Evolutionary conservation across 2,113 vertebrate species (phyloP).

Genomic region (Brienomyrus longianalis): DNA sequence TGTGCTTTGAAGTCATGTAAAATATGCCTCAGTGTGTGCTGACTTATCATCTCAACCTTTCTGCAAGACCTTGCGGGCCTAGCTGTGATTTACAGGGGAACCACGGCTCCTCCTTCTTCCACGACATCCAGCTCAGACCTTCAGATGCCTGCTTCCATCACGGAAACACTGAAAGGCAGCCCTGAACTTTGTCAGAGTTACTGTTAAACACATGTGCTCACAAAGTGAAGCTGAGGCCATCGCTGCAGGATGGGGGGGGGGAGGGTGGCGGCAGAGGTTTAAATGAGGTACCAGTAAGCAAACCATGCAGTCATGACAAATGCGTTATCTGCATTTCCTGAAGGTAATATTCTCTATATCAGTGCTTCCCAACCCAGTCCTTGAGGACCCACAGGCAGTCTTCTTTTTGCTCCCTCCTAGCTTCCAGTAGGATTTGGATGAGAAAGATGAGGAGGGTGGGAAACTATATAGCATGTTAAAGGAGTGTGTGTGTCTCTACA

Average conservation of each 20-base stretch:
- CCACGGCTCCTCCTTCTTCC: constrained; percentile 9
- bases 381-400: background rate
- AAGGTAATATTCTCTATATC: background rate
- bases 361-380: background rate
- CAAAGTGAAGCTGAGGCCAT: background rate
- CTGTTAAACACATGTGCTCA: background rate
- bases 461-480: background rate
- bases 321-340: background rate
- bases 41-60: constrained; percentile 20
- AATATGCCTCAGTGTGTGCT: background rate
- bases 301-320: background rate
- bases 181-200: background rate
- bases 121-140: constrained; percentile 3
- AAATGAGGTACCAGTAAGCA: background rate
- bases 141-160: background rate
- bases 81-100: constrained; percentile 31
- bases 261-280: background rate
- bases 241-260: background rate
- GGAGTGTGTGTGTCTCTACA: background rate
- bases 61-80: constrained; percentile 38
- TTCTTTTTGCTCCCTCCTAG: background rate
- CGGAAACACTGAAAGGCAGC: background rate
- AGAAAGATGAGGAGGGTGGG: background rate
- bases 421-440: background rate
- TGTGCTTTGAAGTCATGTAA: constrained; percentile 1